Base-by-base conservation (phyloP, 2,113 vertebrate genomes). In the Pluvianellus socialis region DNA sequence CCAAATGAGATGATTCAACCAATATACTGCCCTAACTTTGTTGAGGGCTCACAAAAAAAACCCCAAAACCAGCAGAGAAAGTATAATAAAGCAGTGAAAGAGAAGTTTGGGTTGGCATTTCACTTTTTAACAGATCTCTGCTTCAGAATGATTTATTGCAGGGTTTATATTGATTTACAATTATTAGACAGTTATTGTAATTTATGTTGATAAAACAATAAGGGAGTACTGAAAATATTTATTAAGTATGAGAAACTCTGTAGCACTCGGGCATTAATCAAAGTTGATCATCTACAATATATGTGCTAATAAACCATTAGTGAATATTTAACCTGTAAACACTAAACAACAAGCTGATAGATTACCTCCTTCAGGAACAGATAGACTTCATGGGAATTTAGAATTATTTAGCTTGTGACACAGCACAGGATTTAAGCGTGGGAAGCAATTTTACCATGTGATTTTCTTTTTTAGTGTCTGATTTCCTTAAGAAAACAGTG, bases 201-300 rank as follows among this genome's bases (percentile, higher is more conserved):
- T 96, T 93, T 88, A 96, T 97, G 65, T 70, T 96, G 93, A 97
- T 97, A 92, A 96, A 97, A 88, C 75, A 95, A 81, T 93, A 95
- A 79, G 63, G 26, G 53, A 96, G 38, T 27, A 90, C 90, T 79
- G 83, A 94, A 95, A 94, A 94, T 86, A 94, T 93, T 96, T 95
- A 93, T 62, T 93, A 96, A 96, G 96, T 38, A 71, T 33, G 88
- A 92, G 49, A 67, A 96, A 86, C 40, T 81, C 87, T 55, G 44
- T 67, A 77, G 27, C 62, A 72, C 49, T 91, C 84, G 55, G 73
- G 63, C n/a, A 85, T 91, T 90, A 82, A 91, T 94, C 96, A 95
- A 65, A 94, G 73, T 7, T 92, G 87, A 83, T 95, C 27, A 83
- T 79, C 66, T 83, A 70, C 74, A 82, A 49, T 90, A 47, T 7